A percentile compares a stretch with the other conserved stretches of the same genome.
Conservation (phyloP, 2,797 vertebrate genomes). For the Thalassophryne amazonica region DNA sequence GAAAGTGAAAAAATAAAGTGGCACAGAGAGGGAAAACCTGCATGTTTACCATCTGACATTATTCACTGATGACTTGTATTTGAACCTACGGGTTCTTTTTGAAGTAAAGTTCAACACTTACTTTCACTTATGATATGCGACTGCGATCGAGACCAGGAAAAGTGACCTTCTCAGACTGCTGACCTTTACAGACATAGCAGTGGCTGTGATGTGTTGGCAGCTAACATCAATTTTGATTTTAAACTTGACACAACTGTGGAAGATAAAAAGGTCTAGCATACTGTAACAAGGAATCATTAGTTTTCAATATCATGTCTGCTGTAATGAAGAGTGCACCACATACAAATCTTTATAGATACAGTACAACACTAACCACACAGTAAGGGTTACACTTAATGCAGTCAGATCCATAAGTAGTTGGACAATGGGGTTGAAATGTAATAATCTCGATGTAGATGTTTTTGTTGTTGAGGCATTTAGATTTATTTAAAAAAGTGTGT, state of each 20-base stretch:
- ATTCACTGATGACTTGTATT: conserved; percentile 1
- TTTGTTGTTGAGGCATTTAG: no score
- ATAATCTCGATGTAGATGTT: no score
- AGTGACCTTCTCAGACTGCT: conserved; percentile 25
- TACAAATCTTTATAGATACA: no score
- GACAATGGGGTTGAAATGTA: no score
- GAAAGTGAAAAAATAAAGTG: conserved; percentile 3
- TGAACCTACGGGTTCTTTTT: not conserved
- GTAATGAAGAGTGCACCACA: not conserved
- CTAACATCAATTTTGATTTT: conserved; percentile 29
- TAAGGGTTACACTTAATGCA: no score
- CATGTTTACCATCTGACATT: conserved; percentile 10
- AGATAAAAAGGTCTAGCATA: not conserved
- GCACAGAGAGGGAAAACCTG: conserved; percentile 13
- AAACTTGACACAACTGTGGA: conserved; percentile 3
- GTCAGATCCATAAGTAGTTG: no score
- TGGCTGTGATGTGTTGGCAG: conserved; percentile 14
- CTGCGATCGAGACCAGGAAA: conserved; percentile 22
- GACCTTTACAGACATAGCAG: conserved; percentile 26
- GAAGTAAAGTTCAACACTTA: conserved; percentile 4
- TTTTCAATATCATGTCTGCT: conserved; percentile 6
- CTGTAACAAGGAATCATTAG: conserved; percentile 2
- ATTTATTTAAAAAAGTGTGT: no score
- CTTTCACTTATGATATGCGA: not conserved
- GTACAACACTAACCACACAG: no score